Base-by-base conservation (phyloP, 2,888 invertebrate genomes). In the Villa cingulata region DNA sequence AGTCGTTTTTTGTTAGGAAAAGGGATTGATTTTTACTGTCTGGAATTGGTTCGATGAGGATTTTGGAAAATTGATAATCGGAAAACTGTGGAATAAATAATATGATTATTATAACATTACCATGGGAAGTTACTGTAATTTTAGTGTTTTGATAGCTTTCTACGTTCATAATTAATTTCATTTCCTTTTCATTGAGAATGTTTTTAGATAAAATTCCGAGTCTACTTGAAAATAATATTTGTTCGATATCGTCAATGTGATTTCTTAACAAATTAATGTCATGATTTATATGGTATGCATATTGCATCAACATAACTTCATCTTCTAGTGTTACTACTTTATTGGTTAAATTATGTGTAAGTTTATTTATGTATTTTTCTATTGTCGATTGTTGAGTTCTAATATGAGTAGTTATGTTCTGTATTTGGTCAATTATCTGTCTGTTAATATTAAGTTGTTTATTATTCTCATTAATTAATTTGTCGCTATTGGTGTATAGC, bases 391-490 rank as follows among this genome's bases (percentile, higher is more conserved):
- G 53, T 48, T 56, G 51, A 27, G 46, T 44, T 16, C 49, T 54
- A 40, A 56, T 52, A 29, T 55, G 54, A 17, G 36, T 43, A 2
- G 52, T 55, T 40, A 56, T 55, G 39, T 54, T 56, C 12, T 47
- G 48, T 39, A 54, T 55, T 52, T 54, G 53, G 12, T 41, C 34
- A 19, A 46, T 45, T 10, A 53, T 50, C 2, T 44, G 27, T 46
- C 39, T 48, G 20, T 54, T 48, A n/a, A 49, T 50, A 16, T 46
- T 12, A 23, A 27, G 20, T 43, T 49, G 37, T 40, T 49, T 34
- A 29, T 54, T 51, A n/a, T 52, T 37, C 15, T 48, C 37, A 20
- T 4, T 36, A 20, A 48, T 45, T 29, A 51, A 40, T 42, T 43
- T 46, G 29, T 53, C 37, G 2, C 38, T 41, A 15, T 40, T 19